Evolutionary conservation across 2,113 vertebrate species (phyloP), one percentile per base, ranked within the genome.

Genomic region (Epinephelus fuscoguttatus): DNA sequence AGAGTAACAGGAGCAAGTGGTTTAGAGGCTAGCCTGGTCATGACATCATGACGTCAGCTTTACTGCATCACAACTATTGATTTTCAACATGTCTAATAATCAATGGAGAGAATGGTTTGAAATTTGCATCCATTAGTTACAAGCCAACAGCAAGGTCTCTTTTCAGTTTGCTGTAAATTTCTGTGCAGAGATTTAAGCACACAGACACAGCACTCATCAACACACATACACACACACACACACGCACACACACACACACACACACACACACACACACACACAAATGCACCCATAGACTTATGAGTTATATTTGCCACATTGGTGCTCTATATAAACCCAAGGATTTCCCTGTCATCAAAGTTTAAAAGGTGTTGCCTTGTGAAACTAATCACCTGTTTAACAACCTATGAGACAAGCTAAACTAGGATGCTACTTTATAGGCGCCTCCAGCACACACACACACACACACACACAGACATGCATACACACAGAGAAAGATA

Each of bases 231-330:
- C 55, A 53, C 13, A 55, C 57, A 71, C 66, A 60, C 57, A 49
- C 66, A 66, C 21, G 52, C 72, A 63, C 25, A 66, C 66, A 76
- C 53, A 61, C 42, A 42, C 66, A 60, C 19, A 23, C 55, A 53
- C 13, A 55, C 57, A 71, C 66, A 60, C 57, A 49, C 66, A 66
- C 21, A 56, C 72, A 63, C 25, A 66, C 66, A 76, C 53, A 15
- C 21, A 69, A 19, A 67, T 47, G 11, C 23, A 56, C 47, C 6
- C 47, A 6, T 25, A 96, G 94, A 95, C 94, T 94, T 92, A 89
- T 91, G 95, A 94, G 94, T 94, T 91, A 94, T 94, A 93, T 3
- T 4, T 93, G 87, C 88, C 93, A 93, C 94, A 94, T 89, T 63
- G 76, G 64, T 69, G 42, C 85, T 85, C 82, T 68, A 67, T 75